Evolutionary conservation across 2,888 invertebrate genomes (phyloP).

Genomic region (Lasioglossum calceatum): DNA sequence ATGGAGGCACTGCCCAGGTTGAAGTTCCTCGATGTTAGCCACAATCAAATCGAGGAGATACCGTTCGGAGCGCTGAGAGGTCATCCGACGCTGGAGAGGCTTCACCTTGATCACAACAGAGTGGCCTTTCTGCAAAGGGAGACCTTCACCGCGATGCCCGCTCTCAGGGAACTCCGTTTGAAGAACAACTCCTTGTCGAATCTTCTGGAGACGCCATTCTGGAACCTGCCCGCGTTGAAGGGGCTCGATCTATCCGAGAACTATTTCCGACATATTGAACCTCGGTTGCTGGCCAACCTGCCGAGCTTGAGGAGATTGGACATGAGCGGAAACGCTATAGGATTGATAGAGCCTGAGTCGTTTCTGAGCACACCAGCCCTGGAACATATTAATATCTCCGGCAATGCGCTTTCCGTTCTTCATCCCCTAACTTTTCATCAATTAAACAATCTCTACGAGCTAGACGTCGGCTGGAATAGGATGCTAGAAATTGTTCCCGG

Average conservation of each 20-base stretch:
- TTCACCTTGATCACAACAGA: conserved; percentile 92
- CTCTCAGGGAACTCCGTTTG: conserved; percentile 92
- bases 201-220: conserved; percentile 90
- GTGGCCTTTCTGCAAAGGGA: conserved; percentile 91
- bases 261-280: conserved; percentile 89
- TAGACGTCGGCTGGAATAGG: conserved; percentile 91
- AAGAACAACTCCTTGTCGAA: conserved; percentile 93
- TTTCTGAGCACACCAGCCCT: conserved; percentile 90
- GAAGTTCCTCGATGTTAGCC: conserved; percentile 91
- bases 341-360: conserved; percentile 89
- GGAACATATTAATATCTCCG: conserved; percentile 92
- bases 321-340: conserved; percentile 90
- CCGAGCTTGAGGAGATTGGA: conserved; percentile 92
- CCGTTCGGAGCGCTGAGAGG: conserved; percentile 92
- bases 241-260: conserved; percentile 93
- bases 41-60: conserved; percentile 91
- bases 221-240: conserved; percentile 94
- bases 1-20: conserved; percentile 92
- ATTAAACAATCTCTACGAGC: conserved; percentile 90
- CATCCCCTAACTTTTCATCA: conserved; percentile 92
- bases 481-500: conserved; percentile 92
- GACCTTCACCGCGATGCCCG: conserved; percentile 93
- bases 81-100: conserved; percentile 91
- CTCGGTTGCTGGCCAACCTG: conserved; percentile 90
- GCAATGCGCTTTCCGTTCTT: conserved; percentile 89